Evolutionary conservation across 2,888 invertebrate species (phyloP).

Genomic region (Tortricodes alternella): DNA sequence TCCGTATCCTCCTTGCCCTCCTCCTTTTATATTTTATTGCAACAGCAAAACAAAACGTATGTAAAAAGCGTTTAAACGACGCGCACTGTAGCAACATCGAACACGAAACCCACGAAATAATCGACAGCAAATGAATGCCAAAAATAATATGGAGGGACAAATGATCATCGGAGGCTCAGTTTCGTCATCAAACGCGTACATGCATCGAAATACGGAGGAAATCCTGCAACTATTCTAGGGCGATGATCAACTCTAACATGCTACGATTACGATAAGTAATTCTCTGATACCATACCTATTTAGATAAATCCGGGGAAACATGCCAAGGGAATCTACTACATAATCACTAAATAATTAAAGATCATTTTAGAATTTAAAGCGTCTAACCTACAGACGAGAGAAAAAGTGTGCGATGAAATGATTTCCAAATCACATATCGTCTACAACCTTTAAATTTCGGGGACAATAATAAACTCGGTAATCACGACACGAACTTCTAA

Average conservation of each 20-base stretch:
- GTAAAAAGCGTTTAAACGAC: conserved; percentile 54
- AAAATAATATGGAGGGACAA: conserved; percentile 49
- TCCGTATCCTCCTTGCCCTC: conserved; percentile 60
- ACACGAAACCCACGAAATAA: conserved; percentile 50
- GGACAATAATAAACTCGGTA: conserved; percentile 1
- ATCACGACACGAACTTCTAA: conserved; percentile 23
- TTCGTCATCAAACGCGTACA: conserved; percentile 38
- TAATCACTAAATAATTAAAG: conserved; percentile 8
- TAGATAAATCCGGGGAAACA: conserved; percentile 37
- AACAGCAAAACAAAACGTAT: conserved; percentile 71
- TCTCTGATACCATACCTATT: conserved; percentile 32
- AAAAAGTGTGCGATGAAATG: conserved; percentile 26
- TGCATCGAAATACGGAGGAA: conserved; percentile 47
- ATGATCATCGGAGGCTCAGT: conserved; percentile 10
- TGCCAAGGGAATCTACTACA: conserved; percentile 37
- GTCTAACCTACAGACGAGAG: conserved; percentile 17
- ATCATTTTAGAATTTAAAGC: conserved; percentile 8
- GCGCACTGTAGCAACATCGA: conserved; percentile 57
- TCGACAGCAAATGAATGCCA: conserved; percentile 60
- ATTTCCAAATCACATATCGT: conserved; percentile 2
- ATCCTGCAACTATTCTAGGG: conserved; percentile 38
- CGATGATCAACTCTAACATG: conserved; percentile 38
- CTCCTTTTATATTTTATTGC: conserved; percentile 71
- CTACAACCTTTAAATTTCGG: conserved; percentile 10
- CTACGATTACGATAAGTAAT: conserved; percentile 24